phyloP scores from a whole-genome alignment of 2,888 invertebrate genomes.

The Seladonia tumulorum region DNA sequence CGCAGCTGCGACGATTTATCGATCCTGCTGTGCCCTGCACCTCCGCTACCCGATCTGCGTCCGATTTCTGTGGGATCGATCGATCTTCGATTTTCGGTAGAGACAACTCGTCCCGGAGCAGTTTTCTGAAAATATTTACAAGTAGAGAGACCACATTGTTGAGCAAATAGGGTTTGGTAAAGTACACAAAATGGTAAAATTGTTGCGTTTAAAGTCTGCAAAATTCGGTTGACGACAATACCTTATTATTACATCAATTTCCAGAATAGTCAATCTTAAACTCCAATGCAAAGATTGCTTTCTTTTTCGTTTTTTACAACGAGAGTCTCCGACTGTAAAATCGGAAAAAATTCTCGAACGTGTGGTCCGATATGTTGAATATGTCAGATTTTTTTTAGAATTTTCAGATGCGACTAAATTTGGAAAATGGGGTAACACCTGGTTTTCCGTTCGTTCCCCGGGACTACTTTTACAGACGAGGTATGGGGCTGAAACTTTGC shows the following conservation, averaged over 20 bases:
- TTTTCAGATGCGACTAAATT: background rate
- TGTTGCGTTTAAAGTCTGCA: no score
- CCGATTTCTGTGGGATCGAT: background rate
- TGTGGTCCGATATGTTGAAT: background rate
- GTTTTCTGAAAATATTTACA: background rate
- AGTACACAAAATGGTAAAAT: no score
- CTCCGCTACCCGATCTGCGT: background rate
- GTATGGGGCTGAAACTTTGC: no score
- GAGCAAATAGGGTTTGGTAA: no score
- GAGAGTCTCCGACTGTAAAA: background rate
- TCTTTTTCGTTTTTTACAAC: background rate
- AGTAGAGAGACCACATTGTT: no score
- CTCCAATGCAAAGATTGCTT: no score
- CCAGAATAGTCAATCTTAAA: no score
- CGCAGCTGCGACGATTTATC: conserved; percentile 60
- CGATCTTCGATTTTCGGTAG: background rate
- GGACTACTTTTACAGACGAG: background rate
- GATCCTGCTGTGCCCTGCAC: background rate
- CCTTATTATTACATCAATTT: no score
- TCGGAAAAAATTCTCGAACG: background rate
- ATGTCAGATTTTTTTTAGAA: background rate
- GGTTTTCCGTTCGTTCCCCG: background rate
- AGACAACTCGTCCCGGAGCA: background rate
- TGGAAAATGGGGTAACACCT: background rate
- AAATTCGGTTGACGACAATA: no score